phyloP scores from a whole-genome alignment of 2,888 invertebrate genomes.

The Oeneis ivallda region DNA sequence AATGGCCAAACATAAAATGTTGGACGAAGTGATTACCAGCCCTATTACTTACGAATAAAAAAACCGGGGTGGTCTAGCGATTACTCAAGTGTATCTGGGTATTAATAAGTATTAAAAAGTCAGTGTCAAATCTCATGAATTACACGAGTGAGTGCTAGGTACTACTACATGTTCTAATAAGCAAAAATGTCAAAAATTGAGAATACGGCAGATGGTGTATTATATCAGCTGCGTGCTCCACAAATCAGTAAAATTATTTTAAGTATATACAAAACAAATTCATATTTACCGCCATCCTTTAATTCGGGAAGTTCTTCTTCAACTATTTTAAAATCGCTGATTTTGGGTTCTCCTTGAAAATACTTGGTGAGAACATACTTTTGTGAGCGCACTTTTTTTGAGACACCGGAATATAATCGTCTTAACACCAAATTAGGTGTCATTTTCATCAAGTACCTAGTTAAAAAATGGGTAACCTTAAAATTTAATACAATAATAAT shows the following conservation, averaged over 20 bases:
- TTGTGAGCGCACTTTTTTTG: conserved; percentile 74
- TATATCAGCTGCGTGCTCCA: no score
- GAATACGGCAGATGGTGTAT: no score
- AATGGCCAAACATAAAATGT: no score
- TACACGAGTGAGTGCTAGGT: no score
- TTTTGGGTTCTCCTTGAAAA: conserved; percentile 85
- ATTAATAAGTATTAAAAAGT: no score
- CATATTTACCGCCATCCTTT: conserved; percentile 84
- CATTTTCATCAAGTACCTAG: not conserved
- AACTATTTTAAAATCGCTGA: conserved; percentile 83
- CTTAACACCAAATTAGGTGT: conserved; percentile 38
- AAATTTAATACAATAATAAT: not conserved
- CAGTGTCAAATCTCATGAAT: no score
- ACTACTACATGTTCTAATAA: no score
- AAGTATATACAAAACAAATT: not conserved
- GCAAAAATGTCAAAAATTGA: no score
- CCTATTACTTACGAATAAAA: no score
- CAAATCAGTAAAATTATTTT: not conserved
- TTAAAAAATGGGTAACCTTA: conserved; percentile 5
- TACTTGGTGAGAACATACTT: conserved; percentile 84
- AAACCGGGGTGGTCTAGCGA: no score
- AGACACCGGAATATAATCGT: conserved; percentile 57
- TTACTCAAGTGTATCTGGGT: no score
- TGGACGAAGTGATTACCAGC: no score
- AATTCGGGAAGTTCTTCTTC: conserved; percentile 85